Conservation (phyloP, 2,113 vertebrate species). For the Chaetura pelagica region DNA sequence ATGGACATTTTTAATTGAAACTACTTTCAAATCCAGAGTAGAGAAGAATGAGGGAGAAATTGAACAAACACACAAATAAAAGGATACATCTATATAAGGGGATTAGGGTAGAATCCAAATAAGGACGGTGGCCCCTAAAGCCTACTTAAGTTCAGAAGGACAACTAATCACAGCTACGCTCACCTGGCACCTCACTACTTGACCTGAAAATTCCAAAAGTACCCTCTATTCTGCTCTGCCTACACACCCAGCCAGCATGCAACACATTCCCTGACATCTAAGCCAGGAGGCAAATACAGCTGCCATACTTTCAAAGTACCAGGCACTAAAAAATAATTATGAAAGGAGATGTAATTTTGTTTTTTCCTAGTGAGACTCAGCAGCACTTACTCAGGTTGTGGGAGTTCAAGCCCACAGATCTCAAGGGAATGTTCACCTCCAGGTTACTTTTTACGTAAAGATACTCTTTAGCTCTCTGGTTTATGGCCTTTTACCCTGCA, state of each 20-base stretch:
- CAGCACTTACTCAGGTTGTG: neutral
- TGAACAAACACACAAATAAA: neutral
- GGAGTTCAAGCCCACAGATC: neutral
- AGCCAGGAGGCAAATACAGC: neutral
- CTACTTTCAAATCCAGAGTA: neutral
- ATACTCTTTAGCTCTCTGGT: neutral
- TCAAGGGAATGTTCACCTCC: neutral
- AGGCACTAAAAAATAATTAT: neutral
- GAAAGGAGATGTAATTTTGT: neutral
- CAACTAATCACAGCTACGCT: neutral
- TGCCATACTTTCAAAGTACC: neutral
- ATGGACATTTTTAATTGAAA: neutral
- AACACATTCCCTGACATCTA: rapidly evolving
- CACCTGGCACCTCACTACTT: neutral
- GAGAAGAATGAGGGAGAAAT: neutral
- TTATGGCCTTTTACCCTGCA: neutral
- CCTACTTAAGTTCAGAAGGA: neutral
- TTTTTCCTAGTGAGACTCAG: neutral
- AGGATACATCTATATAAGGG: neutral
- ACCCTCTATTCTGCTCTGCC: rapidly evolving
- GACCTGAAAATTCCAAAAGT: neutral
- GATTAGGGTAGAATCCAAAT: neutral
- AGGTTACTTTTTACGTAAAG: neutral
- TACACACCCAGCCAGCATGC: neutral
- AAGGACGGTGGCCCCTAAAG: neutral